These are phyloP conservation scores for Thryonomys swinderianus DNA, from an alignment of 2,113 vertebrate genomes.

Conservation along the genomic window DNA sequence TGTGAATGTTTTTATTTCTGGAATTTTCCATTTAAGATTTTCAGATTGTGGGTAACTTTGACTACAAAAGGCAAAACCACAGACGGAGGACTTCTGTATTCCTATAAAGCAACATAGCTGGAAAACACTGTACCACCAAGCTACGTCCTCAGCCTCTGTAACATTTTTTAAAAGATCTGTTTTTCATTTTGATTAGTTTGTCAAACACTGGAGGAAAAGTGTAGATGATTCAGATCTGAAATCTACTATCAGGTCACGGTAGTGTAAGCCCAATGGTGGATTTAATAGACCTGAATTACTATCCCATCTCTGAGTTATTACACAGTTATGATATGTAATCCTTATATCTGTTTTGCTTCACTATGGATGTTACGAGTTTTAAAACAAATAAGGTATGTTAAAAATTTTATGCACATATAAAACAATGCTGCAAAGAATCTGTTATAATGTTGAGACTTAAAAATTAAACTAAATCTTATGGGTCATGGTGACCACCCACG, in stretches of 20 bases:
- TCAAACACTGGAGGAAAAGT: background rate
- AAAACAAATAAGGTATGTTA: conserved; percentile 4
- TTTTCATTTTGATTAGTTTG: conserved; percentile 61
- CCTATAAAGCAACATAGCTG: background rate
- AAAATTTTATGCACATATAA: conserved; percentile 6
- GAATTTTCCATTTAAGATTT: background rate
- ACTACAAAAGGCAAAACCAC: background rate
- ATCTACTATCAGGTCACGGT: background rate
- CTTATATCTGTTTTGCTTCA: conserved; percentile 28
- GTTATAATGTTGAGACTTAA: conserved; percentile 21
- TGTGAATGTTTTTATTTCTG: background rate
- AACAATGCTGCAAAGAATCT: conserved; percentile 51
- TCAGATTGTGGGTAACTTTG: background rate
- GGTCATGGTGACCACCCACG: conserved; percentile 69
- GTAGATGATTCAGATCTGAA: conserved; percentile 42
- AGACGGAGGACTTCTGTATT: background rate
- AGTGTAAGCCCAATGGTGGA: background rate
- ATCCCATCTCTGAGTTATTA: background rate
- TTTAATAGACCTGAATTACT: background rate
- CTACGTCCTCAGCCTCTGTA: background rate
- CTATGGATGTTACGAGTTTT: background rate
- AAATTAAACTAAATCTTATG: conserved; percentile 71
- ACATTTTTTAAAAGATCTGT: conserved; percentile 17
- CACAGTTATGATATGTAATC: background rate
- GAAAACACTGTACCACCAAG: background rate